Evolutionary conservation across 2,113 vertebrate genomes (phyloP), one percentile per base, ranked within the genome.

Genomic region (Lipophrys pholis): DNA sequence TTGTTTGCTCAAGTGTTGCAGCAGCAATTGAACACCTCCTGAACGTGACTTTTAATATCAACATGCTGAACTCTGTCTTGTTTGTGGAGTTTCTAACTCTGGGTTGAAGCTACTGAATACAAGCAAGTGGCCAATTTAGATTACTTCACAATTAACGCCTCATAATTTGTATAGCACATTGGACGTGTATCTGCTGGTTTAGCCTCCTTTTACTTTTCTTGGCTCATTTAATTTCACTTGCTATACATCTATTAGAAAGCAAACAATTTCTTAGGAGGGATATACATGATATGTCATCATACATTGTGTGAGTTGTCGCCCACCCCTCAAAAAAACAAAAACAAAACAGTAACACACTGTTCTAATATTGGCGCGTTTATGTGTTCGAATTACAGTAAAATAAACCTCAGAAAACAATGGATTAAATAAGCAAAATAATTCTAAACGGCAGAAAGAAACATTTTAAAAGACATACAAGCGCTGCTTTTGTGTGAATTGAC

Each of bases 1-100:
- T 61, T 61, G 38, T 76, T 83, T 80, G 40, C 21, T 43, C 3
- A 17, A 17, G 45, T 75, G 75, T 73, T 70, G 68, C 63, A 85
- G 73, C 17, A 55, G 41, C 35, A 56, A 70, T 2, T 61, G 12
- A 76, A 74, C 51, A 56, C 69, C n/a, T 71, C 51, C 56, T 62
- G 40, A 69, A 61, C 6, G 43, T 43, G 38, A 42, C 41, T 63
- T 45, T 75, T 3, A 48, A 52, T 16, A 54, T 65, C 10, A 16
- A 64, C 66, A 62, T 45, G 73, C 8, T 51, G 14, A 62, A 69
- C 51, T 67, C 11, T 56, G 63, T 74, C 21, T 43, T n/a, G 10
- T 48, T 49, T 52, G 45, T 55, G 16, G 39, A 11, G 35, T 79
- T 61, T 62, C 5, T 46, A 62, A 61, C 8, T 45, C 16, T 45